Conservation (phyloP, 2,888 invertebrate species). For the Ctenicera cuprea region DNA sequence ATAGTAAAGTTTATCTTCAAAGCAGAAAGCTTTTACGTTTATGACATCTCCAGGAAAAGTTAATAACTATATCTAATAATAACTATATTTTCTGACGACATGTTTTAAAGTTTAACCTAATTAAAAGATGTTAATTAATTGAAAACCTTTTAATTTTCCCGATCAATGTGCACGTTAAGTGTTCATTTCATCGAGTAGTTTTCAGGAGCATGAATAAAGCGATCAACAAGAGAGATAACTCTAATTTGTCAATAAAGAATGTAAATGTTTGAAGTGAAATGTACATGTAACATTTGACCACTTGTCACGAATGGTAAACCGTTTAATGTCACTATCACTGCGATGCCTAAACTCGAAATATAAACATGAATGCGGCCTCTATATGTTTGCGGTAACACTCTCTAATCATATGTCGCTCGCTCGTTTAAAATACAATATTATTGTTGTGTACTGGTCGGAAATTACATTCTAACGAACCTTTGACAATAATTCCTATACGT, state of each 20-base stretch:
- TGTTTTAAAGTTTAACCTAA: too few relatives aligned
- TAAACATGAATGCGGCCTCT: slow-evolving; percentile 41
- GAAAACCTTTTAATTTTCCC: too few relatives aligned
- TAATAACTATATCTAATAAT: too few relatives aligned
- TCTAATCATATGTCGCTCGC: slow-evolving; percentile 27
- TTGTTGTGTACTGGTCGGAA: neutral
- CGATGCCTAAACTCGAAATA: slow-evolving; percentile 36
- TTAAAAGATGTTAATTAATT: too few relatives aligned
- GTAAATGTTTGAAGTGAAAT: slow-evolving; percentile 60
- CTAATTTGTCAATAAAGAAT: slow-evolving; percentile 58
- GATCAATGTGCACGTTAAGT: too few relatives aligned
- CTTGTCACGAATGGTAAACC: slow-evolving; percentile 50
- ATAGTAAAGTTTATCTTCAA: too few relatives aligned
- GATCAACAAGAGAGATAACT: neutral
- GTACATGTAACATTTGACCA: slow-evolving; percentile 38
- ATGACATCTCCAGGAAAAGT: too few relatives aligned
- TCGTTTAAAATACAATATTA: slow-evolving; percentile 10
- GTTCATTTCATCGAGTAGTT: too few relatives aligned
- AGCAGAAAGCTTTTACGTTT: too few relatives aligned
- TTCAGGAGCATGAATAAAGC: neutral
- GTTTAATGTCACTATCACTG: slow-evolving; percentile 46
- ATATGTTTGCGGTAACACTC: slow-evolving; percentile 46
- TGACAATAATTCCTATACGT: too few relatives aligned
- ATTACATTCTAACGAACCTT: too few relatives aligned
- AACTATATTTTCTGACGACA: too few relatives aligned